Base-by-base conservation (phyloP, 2,113 vertebrate genomes). In the Oreochromis tanganicae region DNA sequence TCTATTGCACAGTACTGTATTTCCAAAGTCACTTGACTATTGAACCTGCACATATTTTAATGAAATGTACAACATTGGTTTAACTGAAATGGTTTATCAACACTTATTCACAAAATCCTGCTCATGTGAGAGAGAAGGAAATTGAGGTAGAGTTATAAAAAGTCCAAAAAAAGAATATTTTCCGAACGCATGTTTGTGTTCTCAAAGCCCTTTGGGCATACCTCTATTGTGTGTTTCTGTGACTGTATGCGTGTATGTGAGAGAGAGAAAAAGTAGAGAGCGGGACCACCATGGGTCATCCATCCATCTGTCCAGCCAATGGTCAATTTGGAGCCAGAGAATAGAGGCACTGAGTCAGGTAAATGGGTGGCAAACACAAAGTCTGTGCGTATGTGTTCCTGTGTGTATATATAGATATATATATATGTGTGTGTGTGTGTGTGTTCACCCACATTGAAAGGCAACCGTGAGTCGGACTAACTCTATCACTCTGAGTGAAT, bases 271-370 rank as follows among this genome's bases (percentile, higher is more conserved):
- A 79, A 12, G n/a, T 55, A 84, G 55, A 88, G 81, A 88, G 80
- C 73, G 17, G 50, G 92, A 87, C 87, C 87, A 84, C 90, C 61
- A n/a, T 80, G 91, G 93, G 94, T 95, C 94, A 94, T 86, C 84
- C 27, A 78, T 94, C 94, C 91, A 94, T 92, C 94, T 90, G 91
- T 94, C 93, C 94, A 94, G 89, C 86, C 90, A 92, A 93, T 52
- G 90, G 93, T 95, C 95, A 94, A 95, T 95, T 94, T 93, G 85
- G 57, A 93, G 90, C 84, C 57, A 81, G 85, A 95, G 94, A 96
- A 96, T 94, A 88, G 93, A 94, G 61, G 91, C 91, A 94, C 89
- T 95, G 94, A 95, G 91, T 94, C 94, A 92, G 94, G 92, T 93
- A 94, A 96, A 96, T 95, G 92, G 92, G 83, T 90, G 88, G 88